Evolutionary conservation across 1,140 invertebrate species (phyloP).

Genomic region (Hesperophylax magnus): DNA sequence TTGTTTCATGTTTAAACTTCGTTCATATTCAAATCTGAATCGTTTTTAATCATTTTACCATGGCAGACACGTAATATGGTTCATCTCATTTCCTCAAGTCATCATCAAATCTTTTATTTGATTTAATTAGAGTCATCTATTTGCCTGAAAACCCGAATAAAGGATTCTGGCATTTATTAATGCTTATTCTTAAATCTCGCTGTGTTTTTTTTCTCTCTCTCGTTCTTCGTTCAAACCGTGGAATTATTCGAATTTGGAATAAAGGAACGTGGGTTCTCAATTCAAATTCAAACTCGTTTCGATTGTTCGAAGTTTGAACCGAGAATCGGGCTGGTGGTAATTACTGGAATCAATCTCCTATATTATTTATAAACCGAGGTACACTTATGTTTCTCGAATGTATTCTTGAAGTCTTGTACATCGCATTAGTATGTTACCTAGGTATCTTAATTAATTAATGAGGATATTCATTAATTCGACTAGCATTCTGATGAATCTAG

Average conservation of each 20-base stretch:
- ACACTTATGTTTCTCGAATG: no score
- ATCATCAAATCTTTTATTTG: slow-evolving; percentile 3
- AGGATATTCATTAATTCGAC: no score
- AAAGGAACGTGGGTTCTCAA: slow-evolving; percentile 29
- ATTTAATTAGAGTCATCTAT: slow-evolving; percentile 2
- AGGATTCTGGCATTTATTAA: slow-evolving; percentile 11
- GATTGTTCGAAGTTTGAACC: slow-evolving; percentile 22
- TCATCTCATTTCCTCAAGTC: neutral
- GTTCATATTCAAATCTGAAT: no score
- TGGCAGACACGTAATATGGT: no score
- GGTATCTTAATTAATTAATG: no score
- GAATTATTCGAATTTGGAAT: slow-evolving; percentile 30
- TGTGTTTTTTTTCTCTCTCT: neutral
- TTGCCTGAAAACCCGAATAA: neutral
- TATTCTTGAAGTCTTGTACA: no score
- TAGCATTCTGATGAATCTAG: no score
- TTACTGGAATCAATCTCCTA: slow-evolving; percentile 14
- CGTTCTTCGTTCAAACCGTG: neutral
- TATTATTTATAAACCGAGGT: no score
- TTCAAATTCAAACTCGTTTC: slow-evolving; percentile 29
- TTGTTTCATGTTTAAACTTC: no score
- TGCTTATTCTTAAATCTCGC: slow-evolving; percentile 1
- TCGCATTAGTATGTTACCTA: no score
- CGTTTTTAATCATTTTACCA: no score
- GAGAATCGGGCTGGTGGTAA: slow-evolving; percentile 1